Conservation (phyloP, 1,140 invertebrate species). For the Steinernema khuongi region DNA sequence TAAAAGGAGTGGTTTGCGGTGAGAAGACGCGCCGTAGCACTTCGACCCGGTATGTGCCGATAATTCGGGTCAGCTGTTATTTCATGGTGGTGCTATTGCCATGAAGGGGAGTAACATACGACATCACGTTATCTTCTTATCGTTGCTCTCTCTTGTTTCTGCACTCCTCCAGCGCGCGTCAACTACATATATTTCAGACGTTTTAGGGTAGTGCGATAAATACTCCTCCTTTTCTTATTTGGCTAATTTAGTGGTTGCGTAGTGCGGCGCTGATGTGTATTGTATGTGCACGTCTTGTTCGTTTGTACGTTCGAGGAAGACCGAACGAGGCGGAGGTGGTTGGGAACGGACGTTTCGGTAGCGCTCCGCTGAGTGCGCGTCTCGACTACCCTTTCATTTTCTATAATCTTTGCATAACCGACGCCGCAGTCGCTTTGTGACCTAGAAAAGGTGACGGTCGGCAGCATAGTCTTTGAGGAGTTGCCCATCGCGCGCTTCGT, state of each 20-base stretch:
- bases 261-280: background rate
- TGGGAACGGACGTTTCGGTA: slow-evolving; percentile 6
- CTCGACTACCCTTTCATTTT: slow-evolving; percentile 7
- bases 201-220: background rate
- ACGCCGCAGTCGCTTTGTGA: slow-evolving; percentile 1
- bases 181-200: background rate
- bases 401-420: slow-evolving; percentile 17
- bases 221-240: slow-evolving; percentile 7
- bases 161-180: background rate
- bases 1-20: background rate
- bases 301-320: slow-evolving; percentile 12
- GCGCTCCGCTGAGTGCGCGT: slow-evolving; percentile 8
- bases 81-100: slow-evolving; percentile 6
- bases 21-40: background rate
- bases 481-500: background rate
- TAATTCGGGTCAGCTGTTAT: slow-evolving; percentile 1
- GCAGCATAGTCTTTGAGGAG: slow-evolving; percentile 13
- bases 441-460: background rate
- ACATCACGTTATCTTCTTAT: background rate
- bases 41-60: background rate
- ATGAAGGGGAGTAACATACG: background rate
- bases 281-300: slow-evolving; percentile 12
- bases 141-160: slow-evolving; percentile 1
- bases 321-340: slow-evolving; percentile 2
- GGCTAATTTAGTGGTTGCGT: slow-evolving; percentile 5